These are phyloP conservation scores for Salminus brasiliensis DNA, from an alignment of 2,113 vertebrate genomes.

Conservation along the genomic window DNA sequence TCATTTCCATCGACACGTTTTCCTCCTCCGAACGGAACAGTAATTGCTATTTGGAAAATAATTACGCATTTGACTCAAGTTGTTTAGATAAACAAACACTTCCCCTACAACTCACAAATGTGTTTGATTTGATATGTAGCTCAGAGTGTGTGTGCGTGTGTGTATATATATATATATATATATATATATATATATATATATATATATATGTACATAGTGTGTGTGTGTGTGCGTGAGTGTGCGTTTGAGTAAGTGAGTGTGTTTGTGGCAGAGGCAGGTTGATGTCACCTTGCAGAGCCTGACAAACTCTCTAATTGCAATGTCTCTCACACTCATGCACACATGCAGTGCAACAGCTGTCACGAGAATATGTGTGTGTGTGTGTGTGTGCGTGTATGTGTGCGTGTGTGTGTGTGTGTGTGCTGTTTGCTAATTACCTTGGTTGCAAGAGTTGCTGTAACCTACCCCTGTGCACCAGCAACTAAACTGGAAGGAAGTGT, in stretches of 20 bases:
- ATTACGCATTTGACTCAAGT: constrained; percentile 15
- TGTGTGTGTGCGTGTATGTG: neutral
- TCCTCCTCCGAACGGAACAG: neutral
- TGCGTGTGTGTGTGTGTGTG: neutral
- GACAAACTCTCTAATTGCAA: constrained; percentile 25
- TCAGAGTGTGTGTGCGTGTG: neutral
- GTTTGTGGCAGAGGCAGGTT: constrained; percentile 8
- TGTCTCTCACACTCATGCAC: neutral
- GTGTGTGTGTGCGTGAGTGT: neutral
- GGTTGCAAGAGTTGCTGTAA: neutral
- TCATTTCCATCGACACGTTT: neutral
- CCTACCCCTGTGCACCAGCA: neutral
- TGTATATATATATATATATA: too few species aligned
- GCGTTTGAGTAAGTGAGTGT: too few species aligned
- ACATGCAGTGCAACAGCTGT: constrained; percentile 24
- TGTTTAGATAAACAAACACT: constrained; percentile 17
- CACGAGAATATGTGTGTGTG: neutral
- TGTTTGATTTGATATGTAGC: constrained; percentile 9
- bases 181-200: too few species aligned
- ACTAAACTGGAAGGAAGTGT: neutral
- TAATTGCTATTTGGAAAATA: constrained; percentile 24
- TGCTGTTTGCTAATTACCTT: constrained; percentile 4
- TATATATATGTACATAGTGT: too few species aligned
- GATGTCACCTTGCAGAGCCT: constrained; percentile 32
- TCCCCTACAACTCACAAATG: constrained; percentile 1